These are phyloP conservation scores for Cerastis leucographa DNA, from an alignment of 2,888 invertebrate genomes.

Conservation along the genomic window DNA sequence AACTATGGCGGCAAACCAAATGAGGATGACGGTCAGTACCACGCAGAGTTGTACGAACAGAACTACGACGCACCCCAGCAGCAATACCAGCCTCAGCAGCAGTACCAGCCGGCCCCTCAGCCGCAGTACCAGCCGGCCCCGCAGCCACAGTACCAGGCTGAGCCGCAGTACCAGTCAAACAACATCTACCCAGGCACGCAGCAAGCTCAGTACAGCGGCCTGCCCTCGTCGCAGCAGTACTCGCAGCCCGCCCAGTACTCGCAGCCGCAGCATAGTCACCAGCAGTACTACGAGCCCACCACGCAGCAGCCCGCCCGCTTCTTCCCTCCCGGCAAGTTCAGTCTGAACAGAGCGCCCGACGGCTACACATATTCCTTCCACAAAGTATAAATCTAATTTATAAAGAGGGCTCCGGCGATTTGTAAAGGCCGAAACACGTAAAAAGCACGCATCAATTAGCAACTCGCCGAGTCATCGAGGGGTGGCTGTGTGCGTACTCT, in stretches of 20 bases:
- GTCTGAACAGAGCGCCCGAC: constrained; percentile 96
- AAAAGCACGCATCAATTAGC: constrained; percentile 86
- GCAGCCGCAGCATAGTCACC: constrained; percentile 73
- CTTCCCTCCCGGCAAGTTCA: constrained; percentile 96
- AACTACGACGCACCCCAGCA: constrained; percentile 84
- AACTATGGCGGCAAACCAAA: constrained; percentile 87
- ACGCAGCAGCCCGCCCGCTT: constrained; percentile 94
- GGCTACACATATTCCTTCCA: constrained; percentile 97
- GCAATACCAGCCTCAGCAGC: constrained; percentile 82
- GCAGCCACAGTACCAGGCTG: constrained; percentile 78
- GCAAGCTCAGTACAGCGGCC: constrained; percentile 88
- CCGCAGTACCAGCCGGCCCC: constrained; percentile 77
- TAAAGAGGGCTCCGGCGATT: constrained; percentile 81
- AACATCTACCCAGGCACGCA: constrained; percentile 88
- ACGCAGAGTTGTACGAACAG: constrained; percentile 88
- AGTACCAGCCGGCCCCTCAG: constrained; percentile 76
- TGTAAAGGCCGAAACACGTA: constrained; percentile 81
- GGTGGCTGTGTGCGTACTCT: constrained; percentile 78
- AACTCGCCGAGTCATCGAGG: constrained; percentile 86
- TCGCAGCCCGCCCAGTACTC: constrained; percentile 77
- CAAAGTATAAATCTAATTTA: constrained; percentile 89
- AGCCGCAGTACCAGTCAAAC: constrained; percentile 83
- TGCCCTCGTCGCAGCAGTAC: constrained; percentile 83
- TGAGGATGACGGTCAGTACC: constrained; percentile 89
- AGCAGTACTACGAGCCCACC: constrained; percentile 90